Percentiles rank a stretch among this genome's conserved stretches.
These are phyloP conservation scores for Dermochelys coriacea DNA, from an alignment of 2,797 vertebrate genomes.

Conservation along the genomic window DNA sequence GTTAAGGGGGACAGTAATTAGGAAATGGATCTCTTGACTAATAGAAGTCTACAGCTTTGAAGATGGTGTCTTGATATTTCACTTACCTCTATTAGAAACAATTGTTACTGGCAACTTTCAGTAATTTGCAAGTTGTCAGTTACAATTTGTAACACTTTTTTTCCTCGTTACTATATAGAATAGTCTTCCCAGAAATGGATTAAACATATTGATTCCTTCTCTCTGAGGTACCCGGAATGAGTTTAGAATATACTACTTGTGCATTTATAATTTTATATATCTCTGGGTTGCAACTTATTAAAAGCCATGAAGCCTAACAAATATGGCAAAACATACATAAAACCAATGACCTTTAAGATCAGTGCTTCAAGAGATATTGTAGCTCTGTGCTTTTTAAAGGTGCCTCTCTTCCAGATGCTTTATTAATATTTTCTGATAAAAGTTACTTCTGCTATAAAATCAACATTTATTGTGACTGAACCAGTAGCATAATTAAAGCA, in stretches of 20 bases:
- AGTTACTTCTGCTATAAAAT: background rate
- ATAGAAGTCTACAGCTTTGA: conserved; percentile 12
- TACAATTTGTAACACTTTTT: conserved; percentile 7
- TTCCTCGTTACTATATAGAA: background rate
- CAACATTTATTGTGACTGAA: background rate
- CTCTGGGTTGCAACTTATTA: background rate
- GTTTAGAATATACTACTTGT: background rate
- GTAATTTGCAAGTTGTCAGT: conserved; percentile 13
- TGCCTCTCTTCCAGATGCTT: background rate
- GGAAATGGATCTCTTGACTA: conserved; percentile 19
- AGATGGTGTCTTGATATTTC: conserved; percentile 31
- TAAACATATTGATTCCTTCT: conserved; percentile 19
- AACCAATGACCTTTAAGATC: background rate
- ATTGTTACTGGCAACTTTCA: background rate
- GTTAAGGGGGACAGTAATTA: conserved; percentile 5
- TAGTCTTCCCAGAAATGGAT: conserved; percentile 49
- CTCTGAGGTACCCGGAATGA: background rate
- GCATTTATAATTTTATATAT: background rate
- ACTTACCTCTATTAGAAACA: conserved; percentile 13
- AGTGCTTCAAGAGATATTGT: background rate
- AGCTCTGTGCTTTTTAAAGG: background rate
- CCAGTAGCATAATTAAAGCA: background rate
- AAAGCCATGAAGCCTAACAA: conserved; percentile 3
- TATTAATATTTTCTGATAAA: background rate
- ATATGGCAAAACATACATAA: background rate